Conservation (phyloP, 2,797 vertebrate species). For the Coluber constrictor region DNA sequence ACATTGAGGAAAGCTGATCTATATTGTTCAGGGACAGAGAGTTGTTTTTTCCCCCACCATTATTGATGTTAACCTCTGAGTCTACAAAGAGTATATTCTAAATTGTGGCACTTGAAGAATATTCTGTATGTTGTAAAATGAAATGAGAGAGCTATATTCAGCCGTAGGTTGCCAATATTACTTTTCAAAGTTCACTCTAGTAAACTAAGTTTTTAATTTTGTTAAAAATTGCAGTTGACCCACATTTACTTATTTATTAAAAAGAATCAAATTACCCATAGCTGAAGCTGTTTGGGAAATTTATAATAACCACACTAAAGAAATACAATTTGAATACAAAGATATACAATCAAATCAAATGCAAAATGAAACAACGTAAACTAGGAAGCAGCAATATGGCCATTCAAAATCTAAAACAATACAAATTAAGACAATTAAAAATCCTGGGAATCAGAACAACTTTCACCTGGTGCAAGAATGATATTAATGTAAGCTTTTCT, state of each 20-base stretch:
- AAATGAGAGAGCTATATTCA: neutral
- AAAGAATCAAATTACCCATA: neutral
- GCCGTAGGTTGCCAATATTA: neutral
- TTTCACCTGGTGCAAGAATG: neutral
- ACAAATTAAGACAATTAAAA: neutral
- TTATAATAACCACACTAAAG: neutral
- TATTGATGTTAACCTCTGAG: neutral
- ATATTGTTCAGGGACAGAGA: neutral
- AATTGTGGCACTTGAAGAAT: neutral
- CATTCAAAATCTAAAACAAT: neutral
- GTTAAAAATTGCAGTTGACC: neutral
- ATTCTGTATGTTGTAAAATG: neutral
- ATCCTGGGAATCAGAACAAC: neutral
- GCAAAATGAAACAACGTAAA: neutral
- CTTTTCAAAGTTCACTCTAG: neutral
- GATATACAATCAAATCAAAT: neutral
- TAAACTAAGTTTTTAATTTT: neutral
- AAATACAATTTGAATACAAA: neutral
- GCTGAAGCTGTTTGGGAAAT: neutral
- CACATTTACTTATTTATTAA: neutral
- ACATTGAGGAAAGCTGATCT: neutral
- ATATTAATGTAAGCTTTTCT: neutral
- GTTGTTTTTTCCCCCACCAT: neutral
- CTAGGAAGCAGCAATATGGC: neutral
- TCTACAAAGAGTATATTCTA: neutral